A percentile compares a stretch with the other conserved stretches of the same genome.
These are phyloP conservation scores for Microtus montanus DNA, from an alignment of 2,113 vertebrate species.

Conservation along the genomic window DNA sequence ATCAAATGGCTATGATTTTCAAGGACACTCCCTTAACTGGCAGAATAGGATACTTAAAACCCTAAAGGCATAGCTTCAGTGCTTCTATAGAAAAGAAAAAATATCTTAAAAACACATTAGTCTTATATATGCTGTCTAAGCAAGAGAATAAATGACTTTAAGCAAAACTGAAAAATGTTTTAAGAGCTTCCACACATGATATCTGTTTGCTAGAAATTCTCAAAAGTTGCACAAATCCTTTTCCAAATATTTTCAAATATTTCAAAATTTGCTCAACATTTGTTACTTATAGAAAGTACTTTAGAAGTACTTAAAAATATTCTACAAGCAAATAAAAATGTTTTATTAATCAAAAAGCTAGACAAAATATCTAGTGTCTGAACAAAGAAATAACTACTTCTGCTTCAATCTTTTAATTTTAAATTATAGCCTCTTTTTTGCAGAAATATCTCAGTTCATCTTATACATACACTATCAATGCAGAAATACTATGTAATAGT, in stretches of 20 bases:
- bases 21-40: slow-evolving; percentile 22
- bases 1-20: not conserved
- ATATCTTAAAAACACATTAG: not conserved
- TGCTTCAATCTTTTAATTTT: slow-evolving; percentile 37
- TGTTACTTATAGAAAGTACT: not conserved
- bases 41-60: slow-evolving; percentile 25
- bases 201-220: not conserved
- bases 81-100: slow-evolving; percentile 15
- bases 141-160: slow-evolving; percentile 10
- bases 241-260: slow-evolving; percentile 38
- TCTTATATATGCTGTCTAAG: slow-evolving; percentile 5
- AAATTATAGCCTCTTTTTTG: not conserved
- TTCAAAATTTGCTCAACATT: slow-evolving; percentile 41
- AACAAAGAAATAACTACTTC: slow-evolving; percentile 3
- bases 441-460: not conserved
- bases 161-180: slow-evolving; percentile 10
- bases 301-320: slow-evolving; percentile 41
- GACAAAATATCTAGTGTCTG: not conserved
- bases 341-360: slow-evolving; percentile 49
- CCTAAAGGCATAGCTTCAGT: slow-evolving; percentile 41
- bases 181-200: not conserved
- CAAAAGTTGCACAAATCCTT: slow-evolving; percentile 25
- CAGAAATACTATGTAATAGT: not conserved
- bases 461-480: not conserved
- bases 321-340: slow-evolving; percentile 19